These are phyloP conservation scores for Drosophila colorata DNA, from an alignment of 2,888 invertebrate genomes.

Conservation along the genomic window DNA sequence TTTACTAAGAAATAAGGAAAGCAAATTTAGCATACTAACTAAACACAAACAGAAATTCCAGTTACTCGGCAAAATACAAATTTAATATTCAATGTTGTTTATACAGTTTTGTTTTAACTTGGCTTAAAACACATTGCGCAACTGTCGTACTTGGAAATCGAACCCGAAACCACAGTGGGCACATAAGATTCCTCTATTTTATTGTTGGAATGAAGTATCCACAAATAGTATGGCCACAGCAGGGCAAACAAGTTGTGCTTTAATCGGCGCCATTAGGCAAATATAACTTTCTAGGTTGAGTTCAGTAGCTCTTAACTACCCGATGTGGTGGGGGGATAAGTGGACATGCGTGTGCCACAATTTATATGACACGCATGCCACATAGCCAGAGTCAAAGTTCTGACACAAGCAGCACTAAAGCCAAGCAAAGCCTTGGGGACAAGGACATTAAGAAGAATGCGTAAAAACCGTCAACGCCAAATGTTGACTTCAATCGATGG, in stretches of 20 bases:
- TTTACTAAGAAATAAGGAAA: background rate
- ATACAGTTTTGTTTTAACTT: background rate
- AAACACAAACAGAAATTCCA: background rate
- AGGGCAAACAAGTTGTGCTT: slow-evolving; percentile 29
- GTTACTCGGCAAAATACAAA: too few species aligned
- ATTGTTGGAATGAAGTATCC: background rate
- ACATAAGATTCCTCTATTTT: background rate
- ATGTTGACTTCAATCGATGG: slow-evolving; percentile 68
- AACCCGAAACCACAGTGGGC: background rate
- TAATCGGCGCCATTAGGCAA: slow-evolving; percentile 20
- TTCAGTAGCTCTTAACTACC: slow-evolving; percentile 11
- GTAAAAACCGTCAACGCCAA: slow-evolving; percentile 41
- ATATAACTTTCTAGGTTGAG: slow-evolving; percentile 21
- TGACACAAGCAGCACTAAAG: slow-evolving; percentile 26
- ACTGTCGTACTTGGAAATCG: slow-evolving; percentile 1
- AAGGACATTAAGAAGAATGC: slow-evolving; percentile 31
- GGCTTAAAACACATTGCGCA: slow-evolving; percentile 11
- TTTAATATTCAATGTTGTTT: background rate
- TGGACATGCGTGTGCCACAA: slow-evolving; percentile 20
- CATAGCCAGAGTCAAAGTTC: slow-evolving; percentile 13
- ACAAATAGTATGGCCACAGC: slow-evolving; percentile 1
- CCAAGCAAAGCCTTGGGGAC: slow-evolving; percentile 30
- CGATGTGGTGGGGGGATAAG: background rate
- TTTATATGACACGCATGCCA: slow-evolving; percentile 31
- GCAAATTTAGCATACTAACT: background rate